These are phyloP conservation scores for Drosophila pruinosa DNA, from an alignment of 1,140 invertebrate genomes.

Conservation along the genomic window DNA sequence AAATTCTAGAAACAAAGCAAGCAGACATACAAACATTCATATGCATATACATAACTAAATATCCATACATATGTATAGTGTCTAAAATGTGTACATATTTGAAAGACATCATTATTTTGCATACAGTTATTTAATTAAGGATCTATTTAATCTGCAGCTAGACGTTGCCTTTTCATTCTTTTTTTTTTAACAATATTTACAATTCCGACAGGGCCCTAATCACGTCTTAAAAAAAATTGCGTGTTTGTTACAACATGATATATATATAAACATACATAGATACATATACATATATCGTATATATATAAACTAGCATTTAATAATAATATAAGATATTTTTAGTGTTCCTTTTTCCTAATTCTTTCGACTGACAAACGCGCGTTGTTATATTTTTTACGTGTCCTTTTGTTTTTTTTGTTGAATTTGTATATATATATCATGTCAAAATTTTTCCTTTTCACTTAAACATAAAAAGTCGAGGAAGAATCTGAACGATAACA, in stretches of 20 bases:
- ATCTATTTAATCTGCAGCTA: constrained; percentile 61
- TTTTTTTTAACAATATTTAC: constrained; percentile 73
- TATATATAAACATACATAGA: constrained; percentile 40
- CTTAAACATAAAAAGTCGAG: constrained; percentile 47
- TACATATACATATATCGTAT: constrained; percentile 38
- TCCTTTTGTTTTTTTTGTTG: constrained; percentile 16
- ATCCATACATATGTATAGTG: neutral
- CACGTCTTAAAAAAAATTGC: constrained; percentile 51
- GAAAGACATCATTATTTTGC: constrained; percentile 29
- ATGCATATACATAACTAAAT: constrained; percentile 13
- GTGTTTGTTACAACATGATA: constrained; percentile 63
- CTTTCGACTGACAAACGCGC: constrained; percentile 7
- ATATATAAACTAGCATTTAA: constrained; percentile 36
- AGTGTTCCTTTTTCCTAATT: constrained; percentile 20
- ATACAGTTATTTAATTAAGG: constrained; percentile 45
- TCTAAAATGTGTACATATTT: constrained; percentile 17
- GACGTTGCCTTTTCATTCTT: constrained; percentile 26
- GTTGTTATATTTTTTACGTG: constrained; percentile 27
- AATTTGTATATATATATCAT: constrained; percentile 2
- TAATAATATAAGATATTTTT: constrained; percentile 40
- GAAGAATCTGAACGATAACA: constrained; percentile 66
- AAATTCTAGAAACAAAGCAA: constrained; percentile 28
- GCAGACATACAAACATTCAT: constrained; percentile 16
- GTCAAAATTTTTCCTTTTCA: constrained; percentile 23
- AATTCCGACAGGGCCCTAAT: constrained; percentile 50